Percentiles rank a stretch among this genome's conserved stretches.
Evolutionary conservation across 1,140 invertebrate genomes (phyloP).

Genomic region (Heliothis subflexa): DNA sequence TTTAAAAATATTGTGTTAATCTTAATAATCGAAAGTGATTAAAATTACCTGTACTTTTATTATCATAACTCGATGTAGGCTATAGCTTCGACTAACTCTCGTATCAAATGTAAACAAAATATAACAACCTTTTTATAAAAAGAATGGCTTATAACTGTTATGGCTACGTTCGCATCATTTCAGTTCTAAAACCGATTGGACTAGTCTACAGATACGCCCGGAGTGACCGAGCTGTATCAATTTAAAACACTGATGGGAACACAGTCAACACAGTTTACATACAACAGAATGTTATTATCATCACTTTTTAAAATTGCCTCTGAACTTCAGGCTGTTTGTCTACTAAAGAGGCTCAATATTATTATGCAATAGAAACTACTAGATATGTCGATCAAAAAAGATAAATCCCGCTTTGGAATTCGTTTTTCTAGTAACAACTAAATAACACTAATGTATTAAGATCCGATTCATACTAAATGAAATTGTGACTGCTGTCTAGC

Average conservation of each 20-base stretch:
- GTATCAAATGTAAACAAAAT: slow-evolving; percentile 79
- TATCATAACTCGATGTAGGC: slow-evolving; percentile 83
- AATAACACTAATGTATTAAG: slow-evolving; percentile 40
- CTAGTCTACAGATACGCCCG: slow-evolving; percentile 44
- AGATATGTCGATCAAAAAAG: slow-evolving; percentile 35
- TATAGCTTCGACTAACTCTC: slow-evolving; percentile 72
- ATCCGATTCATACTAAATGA: slow-evolving; percentile 29
- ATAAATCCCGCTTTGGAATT: slow-evolving; percentile 25
- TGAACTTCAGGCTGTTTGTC: slow-evolving; percentile 38
- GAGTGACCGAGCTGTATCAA: slow-evolving; percentile 28
- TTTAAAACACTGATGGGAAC: slow-evolving; percentile 45
- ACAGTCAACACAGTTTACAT: slow-evolving; percentile 45
- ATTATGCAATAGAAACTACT: slow-evolving; percentile 40
- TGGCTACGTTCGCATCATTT: slow-evolving; percentile 54
- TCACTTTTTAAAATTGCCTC: slow-evolving; percentile 28
- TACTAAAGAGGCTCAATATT: slow-evolving; percentile 16
- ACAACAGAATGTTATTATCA: slow-evolving; percentile 42
- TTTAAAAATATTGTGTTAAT: slow-evolving; percentile 76
- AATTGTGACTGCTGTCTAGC: slow-evolving; percentile 20
- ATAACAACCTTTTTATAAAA: slow-evolving; percentile 65
- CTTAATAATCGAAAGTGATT: slow-evolving; percentile 70
- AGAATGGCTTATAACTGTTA: slow-evolving; percentile 60
- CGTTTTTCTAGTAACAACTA: slow-evolving; percentile 22
- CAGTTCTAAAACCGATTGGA: slow-evolving; percentile 47
- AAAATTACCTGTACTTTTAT: slow-evolving; percentile 82